A percentile compares a stretch with the other conserved stretches of the same genome.
phyloP scores from a whole-genome alignment of 2,888 invertebrate genomes.

The Torymus auratus region DNA sequence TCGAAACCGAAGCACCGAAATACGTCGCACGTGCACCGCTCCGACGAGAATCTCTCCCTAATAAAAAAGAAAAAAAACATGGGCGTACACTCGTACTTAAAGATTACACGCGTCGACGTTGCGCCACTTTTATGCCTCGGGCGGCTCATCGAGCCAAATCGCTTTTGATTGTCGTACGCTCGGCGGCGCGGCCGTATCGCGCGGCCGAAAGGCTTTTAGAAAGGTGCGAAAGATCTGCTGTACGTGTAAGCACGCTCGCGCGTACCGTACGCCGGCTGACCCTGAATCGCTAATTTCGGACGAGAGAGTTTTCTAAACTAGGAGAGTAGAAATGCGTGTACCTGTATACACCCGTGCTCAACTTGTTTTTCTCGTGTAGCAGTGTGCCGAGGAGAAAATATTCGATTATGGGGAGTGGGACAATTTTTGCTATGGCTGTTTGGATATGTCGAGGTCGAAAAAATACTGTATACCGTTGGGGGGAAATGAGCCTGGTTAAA shows the following conservation, averaged over 20 bases:
- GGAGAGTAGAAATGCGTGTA: too few species aligned
- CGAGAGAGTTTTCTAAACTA: slow-evolving; percentile 23
- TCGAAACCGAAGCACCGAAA: neutral
- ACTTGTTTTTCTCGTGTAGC: too few species aligned
- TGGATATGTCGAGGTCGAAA: too few species aligned
- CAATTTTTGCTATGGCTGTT: too few species aligned
- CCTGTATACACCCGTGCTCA: too few species aligned
- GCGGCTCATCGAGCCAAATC: neutral
- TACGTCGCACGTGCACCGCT: neutral
- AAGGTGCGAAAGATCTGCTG: slow-evolving; percentile 46
- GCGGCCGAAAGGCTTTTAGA: slow-evolving; percentile 34
- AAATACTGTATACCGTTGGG: too few species aligned
- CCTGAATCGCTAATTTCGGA: slow-evolving; percentile 47
- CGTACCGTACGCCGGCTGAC: slow-evolving; percentile 21
- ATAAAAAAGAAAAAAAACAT: slow-evolving; percentile 22
- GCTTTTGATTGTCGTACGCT: slow-evolving; percentile 51
- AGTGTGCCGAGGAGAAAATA: too few species aligned
- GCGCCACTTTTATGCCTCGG: neutral
- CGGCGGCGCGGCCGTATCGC: slow-evolving; percentile 2
- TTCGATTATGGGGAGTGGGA: too few species aligned
- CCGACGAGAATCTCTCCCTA: neutral
- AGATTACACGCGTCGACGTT: neutral
- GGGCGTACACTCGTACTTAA: neutral
- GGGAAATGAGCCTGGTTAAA: too few species aligned
- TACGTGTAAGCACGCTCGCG: neutral